A percentile compares a stretch with the other conserved stretches of the same genome.
Conservation (phyloP, 2,797 vertebrate genomes). For the Alectoris magna region DNA sequence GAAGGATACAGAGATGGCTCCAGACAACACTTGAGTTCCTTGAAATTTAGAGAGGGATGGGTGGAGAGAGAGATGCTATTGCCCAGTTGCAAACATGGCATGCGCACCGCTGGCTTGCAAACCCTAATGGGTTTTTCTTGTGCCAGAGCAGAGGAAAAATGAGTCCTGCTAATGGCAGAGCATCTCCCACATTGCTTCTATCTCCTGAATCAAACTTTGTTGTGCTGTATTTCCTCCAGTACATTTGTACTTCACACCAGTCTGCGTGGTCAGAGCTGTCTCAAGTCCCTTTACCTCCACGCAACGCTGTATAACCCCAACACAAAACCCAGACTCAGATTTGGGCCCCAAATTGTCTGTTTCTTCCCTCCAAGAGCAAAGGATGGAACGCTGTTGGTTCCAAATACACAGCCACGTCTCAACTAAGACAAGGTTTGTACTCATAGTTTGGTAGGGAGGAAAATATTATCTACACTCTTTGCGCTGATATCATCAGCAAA, state of each 20-base stretch:
- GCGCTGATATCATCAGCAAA: not conserved
- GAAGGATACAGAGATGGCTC: not conserved
- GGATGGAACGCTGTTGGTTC: not conserved
- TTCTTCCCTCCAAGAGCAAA: not conserved
- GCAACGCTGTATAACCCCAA: not conserved
- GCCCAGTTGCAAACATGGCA: fast-evolving
- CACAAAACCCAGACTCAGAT: not conserved
- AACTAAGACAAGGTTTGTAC: no score
- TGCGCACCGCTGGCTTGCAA: not conserved
- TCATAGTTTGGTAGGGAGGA: not conserved
- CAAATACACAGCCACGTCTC: not conserved
- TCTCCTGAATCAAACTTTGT: not conserved
- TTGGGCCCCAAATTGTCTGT: not conserved
- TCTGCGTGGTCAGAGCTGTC: not conserved
- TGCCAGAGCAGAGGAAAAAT: not conserved
- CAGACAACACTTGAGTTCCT: fast-evolving
- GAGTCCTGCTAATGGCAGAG: not conserved
- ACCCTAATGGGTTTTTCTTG: not conserved
- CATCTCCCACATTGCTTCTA: fast-evolving
- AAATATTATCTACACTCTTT: not conserved
- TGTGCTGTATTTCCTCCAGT: not conserved
- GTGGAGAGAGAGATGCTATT: fast-evolving
- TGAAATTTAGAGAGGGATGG: not conserved
- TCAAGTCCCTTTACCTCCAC: not conserved
- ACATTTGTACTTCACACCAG: not conserved